Base-by-base conservation (phyloP, 2,888 invertebrate species). In the Acanthopleura granulata region DNA sequence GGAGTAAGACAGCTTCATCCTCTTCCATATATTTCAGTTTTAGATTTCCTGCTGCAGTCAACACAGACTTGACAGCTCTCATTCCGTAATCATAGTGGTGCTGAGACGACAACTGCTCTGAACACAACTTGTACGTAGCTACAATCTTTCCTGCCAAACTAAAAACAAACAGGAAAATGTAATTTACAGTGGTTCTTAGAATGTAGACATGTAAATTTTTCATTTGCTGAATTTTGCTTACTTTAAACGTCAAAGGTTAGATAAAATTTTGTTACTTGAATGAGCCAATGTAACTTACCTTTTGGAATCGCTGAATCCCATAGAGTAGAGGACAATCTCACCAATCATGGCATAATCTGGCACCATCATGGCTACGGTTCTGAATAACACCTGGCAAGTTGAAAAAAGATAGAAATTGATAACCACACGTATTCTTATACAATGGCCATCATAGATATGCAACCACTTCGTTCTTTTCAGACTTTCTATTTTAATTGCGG, bases 1-100 rank as follows among this genome's bases (percentile, higher is more conserved):
- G 86, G 6, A 91, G 86, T 29, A 91, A 82, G 0, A 91, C 90
- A 30, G 89, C 83, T 78, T 91, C 90, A 70, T 89, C 86, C 72
- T 88, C 82, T 14, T 88, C 84, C 9, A 84, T 88, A 78, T 86
- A 87, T 80, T 91, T 91, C 49, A 91, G 86, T 77, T 91, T 90
- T 22, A 91, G 86, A 81, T 91, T 91, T 18, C 91, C 91, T 12
- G 91, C 91, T 11, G 91, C 91, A 0, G 91, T 91, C 69, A 91
- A 83, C 66, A 91, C 91, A 69, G 90, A 90, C 83, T 91, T 91
- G 40, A 91, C 91, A 18, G 91, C 91, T 75, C 91, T 83, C 91
- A 91, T 91, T 74, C 96, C 91, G 73, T 91, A 91, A 81, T 91
- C 91, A 75, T 91, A 91, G 80, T 91, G 91, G 78, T 91, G 91